Evolutionary conservation across 2,888 invertebrate species (phyloP).

Genomic region (Pycnomerus fuliginosus): DNA sequence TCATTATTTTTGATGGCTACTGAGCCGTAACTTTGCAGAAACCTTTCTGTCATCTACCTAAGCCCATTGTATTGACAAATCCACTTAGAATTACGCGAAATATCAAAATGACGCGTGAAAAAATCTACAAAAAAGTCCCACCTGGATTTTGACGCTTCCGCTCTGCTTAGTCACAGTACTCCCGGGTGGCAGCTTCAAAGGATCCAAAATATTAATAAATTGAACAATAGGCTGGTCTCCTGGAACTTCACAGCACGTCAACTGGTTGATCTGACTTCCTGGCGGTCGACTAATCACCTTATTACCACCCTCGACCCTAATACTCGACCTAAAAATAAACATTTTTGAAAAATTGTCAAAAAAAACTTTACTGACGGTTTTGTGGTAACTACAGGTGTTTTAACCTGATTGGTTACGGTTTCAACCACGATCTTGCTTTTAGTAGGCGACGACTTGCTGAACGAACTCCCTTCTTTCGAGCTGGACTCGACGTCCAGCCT

Average conservation of each 20-base stretch:
- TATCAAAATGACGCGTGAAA: too few species aligned
- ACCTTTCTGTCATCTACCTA: too few species aligned
- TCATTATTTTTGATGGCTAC: too few species aligned
- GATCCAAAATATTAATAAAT: slow-evolving; percentile 49
- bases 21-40: too few species aligned
- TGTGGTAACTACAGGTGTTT: slow-evolving; percentile 5
- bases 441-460: slow-evolving; percentile 74
- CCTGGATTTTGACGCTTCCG: slow-evolving; percentile 46
- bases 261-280: slow-evolving; percentile 49
- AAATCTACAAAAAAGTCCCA: too few species aligned
- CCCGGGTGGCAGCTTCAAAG: slow-evolving; percentile 46
- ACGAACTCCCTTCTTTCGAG: slow-evolving; percentile 60
- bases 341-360: too few species aligned
- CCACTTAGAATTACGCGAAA: too few species aligned
- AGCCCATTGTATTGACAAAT: too few species aligned
- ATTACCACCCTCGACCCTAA: slow-evolving; percentile 11
- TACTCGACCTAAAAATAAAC: slow-evolving; percentile 13
- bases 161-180: slow-evolving; percentile 43
- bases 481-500: slow-evolving; percentile 38
- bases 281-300: slow-evolving; percentile 39
- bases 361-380: not conserved
- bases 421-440: slow-evolving; percentile 82
- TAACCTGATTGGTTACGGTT: slow-evolving; percentile 57
- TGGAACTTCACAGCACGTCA: slow-evolving; percentile 51
- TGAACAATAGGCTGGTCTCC: slow-evolving; percentile 51